phyloP scores from a whole-genome alignment of 2,888 invertebrate species.

The Dexiosoma caninum region DNA sequence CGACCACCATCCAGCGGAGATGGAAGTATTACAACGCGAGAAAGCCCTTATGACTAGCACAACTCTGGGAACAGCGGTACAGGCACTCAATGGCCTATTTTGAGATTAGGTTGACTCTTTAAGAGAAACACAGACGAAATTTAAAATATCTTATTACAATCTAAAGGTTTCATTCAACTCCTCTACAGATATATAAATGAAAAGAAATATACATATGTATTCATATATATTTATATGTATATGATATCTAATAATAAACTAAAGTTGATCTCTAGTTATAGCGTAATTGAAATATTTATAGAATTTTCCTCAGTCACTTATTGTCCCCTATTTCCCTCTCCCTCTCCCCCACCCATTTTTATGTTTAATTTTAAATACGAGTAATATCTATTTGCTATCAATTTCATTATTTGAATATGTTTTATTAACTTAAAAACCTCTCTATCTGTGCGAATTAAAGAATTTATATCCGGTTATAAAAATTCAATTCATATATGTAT shows the following conservation, averaged over 20 bases:
- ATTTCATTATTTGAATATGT: not conserved
- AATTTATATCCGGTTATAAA: not conserved
- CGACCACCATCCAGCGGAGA: not conserved
- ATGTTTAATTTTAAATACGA: not conserved
- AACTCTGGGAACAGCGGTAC: constrained; percentile 71
- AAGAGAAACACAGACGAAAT: not conserved
- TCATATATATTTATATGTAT: too few relatives aligned
- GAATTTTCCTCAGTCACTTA: constrained; percentile 13
- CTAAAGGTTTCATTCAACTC: constrained; percentile 55
- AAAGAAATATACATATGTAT: not conserved
- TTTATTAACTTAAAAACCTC: not conserved
- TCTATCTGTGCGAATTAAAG: not conserved
- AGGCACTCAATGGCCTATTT: constrained; percentile 71
- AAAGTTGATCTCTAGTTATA: constrained; percentile 52
- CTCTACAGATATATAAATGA: not conserved
- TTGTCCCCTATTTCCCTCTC: not conserved
- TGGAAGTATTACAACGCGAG: constrained; percentile 38
- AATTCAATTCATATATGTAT: not conserved
- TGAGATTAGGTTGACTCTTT: constrained; percentile 10
- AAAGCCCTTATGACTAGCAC: constrained; percentile 62
- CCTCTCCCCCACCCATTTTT: not conserved
- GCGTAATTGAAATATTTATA: too few relatives aligned
- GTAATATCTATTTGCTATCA: constrained; percentile 10
- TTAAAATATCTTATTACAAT: not conserved
- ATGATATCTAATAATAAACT: constrained; percentile 5